These are phyloP conservation scores for Drosophila tropicalis DNA, from an alignment of 1,140 invertebrate genomes.

Conservation along the genomic window DNA sequence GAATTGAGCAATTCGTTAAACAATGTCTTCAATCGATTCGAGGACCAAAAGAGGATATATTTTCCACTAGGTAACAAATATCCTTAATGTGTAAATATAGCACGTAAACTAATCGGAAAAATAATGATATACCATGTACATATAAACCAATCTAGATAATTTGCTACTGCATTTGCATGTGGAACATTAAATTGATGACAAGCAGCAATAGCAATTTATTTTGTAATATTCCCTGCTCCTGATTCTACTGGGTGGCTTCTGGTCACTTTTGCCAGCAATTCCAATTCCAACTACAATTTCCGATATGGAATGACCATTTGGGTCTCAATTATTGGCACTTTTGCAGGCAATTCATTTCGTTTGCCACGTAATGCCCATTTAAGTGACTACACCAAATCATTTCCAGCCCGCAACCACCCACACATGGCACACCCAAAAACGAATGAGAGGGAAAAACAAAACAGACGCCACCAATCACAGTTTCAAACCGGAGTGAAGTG, in stretches of 20 bases:
- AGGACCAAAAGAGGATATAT: too few relatives aligned
- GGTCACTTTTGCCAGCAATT: neutral
- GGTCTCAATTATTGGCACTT: constrained; percentile 68
- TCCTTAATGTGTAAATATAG: too few relatives aligned
- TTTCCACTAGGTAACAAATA: too few relatives aligned
- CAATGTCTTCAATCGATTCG: too few relatives aligned
- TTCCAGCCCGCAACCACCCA: neutral
- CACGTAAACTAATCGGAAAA: too few relatives aligned
- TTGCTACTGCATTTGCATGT: constrained; percentile 1
- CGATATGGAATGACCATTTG: constrained; percentile 34
- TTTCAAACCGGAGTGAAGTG: neutral
- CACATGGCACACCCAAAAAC: constrained; percentile 2
- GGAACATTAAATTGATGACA: constrained; percentile 5
- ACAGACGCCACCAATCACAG: constrained; percentile 20
- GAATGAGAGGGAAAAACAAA: too few relatives aligned
- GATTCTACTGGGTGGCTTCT: neutral
- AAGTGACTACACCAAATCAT: constrained; percentile 43
- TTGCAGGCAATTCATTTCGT: constrained; percentile 64
- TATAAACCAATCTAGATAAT: neutral
- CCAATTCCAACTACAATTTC: constrained; percentile 14
- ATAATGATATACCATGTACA: too few relatives aligned
- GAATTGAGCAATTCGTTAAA: too few relatives aligned
- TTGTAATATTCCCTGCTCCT: neutral
- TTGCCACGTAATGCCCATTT: constrained; percentile 74
- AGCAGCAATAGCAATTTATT: neutral